Evolutionary conservation across 2,888 invertebrate species (phyloP).

Genomic region (Nematopogon swammerdamellus): DNA sequence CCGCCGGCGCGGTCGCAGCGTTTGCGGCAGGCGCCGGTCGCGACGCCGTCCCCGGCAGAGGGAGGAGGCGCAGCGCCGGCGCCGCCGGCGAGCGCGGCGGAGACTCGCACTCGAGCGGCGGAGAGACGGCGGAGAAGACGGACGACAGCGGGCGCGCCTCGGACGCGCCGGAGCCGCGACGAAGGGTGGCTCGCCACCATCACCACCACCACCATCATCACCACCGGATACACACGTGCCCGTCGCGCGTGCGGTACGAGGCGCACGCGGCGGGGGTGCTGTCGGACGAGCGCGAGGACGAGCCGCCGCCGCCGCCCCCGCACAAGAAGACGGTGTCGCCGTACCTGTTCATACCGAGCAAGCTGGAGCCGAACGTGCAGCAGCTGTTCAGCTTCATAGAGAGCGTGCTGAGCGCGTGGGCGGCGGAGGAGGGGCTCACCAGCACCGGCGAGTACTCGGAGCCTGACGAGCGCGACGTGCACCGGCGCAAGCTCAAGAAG

Average conservation of each 20-base stretch:
- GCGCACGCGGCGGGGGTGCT: constrained; percentile 45
- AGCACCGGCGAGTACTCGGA: constrained; percentile 73
- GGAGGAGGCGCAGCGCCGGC: constrained; percentile 36
- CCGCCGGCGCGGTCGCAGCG: constrained; percentile 37
- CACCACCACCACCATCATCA: constrained; percentile 41
- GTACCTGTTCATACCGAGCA: constrained; percentile 49
- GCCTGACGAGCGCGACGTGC: constrained; percentile 65
- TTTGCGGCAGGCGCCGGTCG: constrained; percentile 30
- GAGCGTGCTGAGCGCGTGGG: constrained; percentile 76
- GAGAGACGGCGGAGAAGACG: constrained; percentile 39
- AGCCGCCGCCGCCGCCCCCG: constrained; percentile 19
- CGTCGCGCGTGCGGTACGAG: constrained; percentile 39
- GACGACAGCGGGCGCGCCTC: constrained; percentile 25
- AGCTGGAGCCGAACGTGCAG: constrained; percentile 74
- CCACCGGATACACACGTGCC: constrained; percentile 43
- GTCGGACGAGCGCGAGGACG: constrained; percentile 33
- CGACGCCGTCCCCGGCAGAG: constrained; percentile 38
- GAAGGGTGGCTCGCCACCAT: constrained; percentile 25
- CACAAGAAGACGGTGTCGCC: constrained; percentile 50
- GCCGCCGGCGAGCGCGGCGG: constrained; percentile 42
- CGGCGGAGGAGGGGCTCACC: constrained; percentile 67
- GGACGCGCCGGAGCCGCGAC: constrained; percentile 11
- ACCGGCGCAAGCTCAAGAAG: constrained; percentile 57
- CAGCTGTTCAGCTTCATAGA: constrained; percentile 80
- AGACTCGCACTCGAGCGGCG: constrained; percentile 49